Conservation (phyloP, 2,888 invertebrate species). For the Leptogaster cylindrica region DNA sequence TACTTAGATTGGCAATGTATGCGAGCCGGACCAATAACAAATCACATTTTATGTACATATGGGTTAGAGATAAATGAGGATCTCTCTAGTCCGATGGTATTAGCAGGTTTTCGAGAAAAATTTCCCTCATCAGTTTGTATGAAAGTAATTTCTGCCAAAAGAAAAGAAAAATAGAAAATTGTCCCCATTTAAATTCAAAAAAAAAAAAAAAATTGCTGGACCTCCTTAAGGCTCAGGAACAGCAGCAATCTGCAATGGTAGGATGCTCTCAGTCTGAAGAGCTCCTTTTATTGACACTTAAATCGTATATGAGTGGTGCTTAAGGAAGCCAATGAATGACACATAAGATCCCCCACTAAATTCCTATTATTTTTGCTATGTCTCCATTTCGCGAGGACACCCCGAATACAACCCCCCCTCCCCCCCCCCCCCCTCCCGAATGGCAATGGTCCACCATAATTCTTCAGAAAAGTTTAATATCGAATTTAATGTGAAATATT, state of each 20-base stretch:
- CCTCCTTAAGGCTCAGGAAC: no score
- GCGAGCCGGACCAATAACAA: no score
- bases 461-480: slow-evolving; percentile 47
- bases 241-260: slow-evolving; percentile 15
- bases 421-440: neutral
- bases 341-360: slow-evolving; percentile 29
- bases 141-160: no score
- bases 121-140: no score
- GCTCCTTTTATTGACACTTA: slow-evolving; percentile 44
- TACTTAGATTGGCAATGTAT: no score
- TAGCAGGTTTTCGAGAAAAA: no score
- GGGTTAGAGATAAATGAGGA: no score
- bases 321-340: slow-evolving; percentile 42
- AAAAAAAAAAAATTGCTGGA: no score
- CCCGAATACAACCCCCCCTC: neutral
- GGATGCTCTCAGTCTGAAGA: slow-evolving; percentile 19
- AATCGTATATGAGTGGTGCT: slow-evolving; percentile 42
- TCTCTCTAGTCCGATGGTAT: no score
- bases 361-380: slow-evolving; percentile 8
- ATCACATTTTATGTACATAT: no score
- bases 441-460: slow-evolving; percentile 41
- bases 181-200: no score
- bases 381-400: neutral
- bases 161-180: no score
- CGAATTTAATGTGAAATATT: slow-evolving; percentile 48